phyloP scores from a whole-genome alignment of 2,113 vertebrate species.

The Crotalus helleri region DNA sequence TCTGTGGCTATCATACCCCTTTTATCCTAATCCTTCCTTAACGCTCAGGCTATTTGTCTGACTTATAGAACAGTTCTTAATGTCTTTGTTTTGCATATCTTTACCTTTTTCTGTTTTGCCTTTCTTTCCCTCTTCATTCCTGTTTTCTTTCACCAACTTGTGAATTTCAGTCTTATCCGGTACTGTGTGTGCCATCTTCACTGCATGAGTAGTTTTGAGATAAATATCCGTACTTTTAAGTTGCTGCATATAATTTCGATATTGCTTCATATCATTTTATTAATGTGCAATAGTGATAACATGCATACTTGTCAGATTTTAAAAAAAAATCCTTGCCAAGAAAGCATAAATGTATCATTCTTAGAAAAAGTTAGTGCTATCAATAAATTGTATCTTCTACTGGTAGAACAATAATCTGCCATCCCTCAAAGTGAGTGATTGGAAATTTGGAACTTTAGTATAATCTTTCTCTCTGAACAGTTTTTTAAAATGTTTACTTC shows the following conservation, averaged over 20 bases:
- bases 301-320: neutral
- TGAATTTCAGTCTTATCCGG: neutral
- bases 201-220: neutral
- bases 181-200: neutral
- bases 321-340: neutral
- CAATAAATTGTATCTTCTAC: neutral
- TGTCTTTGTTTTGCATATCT: neutral
- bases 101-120: neutral
- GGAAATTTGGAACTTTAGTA: neutral
- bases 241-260: neutral
- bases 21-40: neutral
- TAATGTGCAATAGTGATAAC: neutral
- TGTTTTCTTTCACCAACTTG: neutral
- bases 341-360: neutral
- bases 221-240: neutral
- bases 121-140: neutral
- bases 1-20: neutral
- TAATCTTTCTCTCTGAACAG: neutral
- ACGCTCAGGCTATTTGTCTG: neutral
- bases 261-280: neutral
- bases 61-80: neutral
- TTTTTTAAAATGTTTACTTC: neutral
- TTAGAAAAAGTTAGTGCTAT: neutral
- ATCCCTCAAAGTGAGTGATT: neutral
- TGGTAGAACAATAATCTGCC: neutral